These are phyloP conservation scores for Ceriagrion tenellum DNA, from an alignment of 2,888 invertebrate genomes.

Conservation along the genomic window DNA sequence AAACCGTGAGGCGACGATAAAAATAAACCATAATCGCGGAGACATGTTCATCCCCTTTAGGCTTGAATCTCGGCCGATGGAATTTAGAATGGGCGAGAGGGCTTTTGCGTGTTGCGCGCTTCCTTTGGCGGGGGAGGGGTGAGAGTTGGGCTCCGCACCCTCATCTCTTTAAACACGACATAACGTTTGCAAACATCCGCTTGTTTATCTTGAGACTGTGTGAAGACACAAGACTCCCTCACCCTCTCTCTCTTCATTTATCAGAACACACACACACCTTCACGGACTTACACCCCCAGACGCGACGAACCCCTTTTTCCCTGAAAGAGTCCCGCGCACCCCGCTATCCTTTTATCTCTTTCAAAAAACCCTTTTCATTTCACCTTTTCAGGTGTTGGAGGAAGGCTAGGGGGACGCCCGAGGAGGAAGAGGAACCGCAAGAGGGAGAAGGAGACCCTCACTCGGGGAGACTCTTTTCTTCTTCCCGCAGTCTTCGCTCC, in stretches of 20 bases:
- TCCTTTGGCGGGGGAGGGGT: not conserved
- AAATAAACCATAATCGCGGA: not conserved
- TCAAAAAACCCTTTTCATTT: not conserved
- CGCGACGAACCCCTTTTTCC: not conserved
- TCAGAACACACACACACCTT: not conserved
- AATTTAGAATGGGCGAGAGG: not conserved
- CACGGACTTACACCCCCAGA: not conserved
- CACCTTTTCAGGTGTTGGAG: not conserved
- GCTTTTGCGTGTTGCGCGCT: conserved; percentile 29
- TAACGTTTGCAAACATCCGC: conserved; percentile 16
- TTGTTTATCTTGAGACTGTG: conserved; percentile 34
- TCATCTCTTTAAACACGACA: conserved; percentile 36
- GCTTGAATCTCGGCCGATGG: conserved; percentile 17
- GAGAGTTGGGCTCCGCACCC: not conserved
- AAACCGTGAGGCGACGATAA: not conserved
- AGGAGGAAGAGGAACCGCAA: not conserved
- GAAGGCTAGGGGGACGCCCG: not conserved
- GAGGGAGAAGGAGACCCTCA: not conserved
- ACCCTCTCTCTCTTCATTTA: not conserved
- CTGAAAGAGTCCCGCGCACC: not conserved
- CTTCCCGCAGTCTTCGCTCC: not conserved
- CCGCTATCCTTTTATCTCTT: not conserved
- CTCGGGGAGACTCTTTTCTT: not conserved
- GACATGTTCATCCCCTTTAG: conserved; percentile 19
- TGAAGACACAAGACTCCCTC: conserved; percentile 4